phyloP scores from a whole-genome alignment of 2,113 vertebrate species.

The Scomber scombrus region DNA sequence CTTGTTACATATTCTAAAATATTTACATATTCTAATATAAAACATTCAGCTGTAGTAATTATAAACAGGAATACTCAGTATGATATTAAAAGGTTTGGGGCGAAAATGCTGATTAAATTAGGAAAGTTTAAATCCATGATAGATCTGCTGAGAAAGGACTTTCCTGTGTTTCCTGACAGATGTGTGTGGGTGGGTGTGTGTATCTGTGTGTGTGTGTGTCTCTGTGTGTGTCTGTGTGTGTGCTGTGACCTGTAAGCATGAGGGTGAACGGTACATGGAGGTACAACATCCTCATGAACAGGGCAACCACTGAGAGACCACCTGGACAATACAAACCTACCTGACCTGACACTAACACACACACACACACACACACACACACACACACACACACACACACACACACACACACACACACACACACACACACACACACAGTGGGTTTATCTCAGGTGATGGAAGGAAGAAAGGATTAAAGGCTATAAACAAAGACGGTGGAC shows the following conservation, averaged over 20 bases:
- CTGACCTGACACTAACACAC: conserved; percentile 27
- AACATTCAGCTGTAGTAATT: not conserved
- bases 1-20: not conserved
- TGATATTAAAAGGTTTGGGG: not conserved
- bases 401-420: not conserved
- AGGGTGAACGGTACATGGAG: conserved; percentile 43
- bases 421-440: no score
- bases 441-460: no score
- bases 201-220: conserved; percentile 19
- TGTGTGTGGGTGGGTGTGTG: conserved; percentile 21
- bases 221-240: not conserved
- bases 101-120: conserved; percentile 23
- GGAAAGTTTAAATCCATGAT: not conserved
- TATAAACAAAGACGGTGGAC: not conserved
- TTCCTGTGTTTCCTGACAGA: conserved; percentile 22
- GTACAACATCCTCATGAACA: conserved; percentile 64
- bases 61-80: not conserved
- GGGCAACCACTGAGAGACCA: conserved; percentile 67
- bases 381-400: conserved; percentile 2
- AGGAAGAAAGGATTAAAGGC: no score
- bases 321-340: conserved; percentile 43
- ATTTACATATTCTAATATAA: not conserved
- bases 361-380: conserved; percentile 14
- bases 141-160: conserved; percentile 32
- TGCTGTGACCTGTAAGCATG: conserved; percentile 48